phyloP scores from a whole-genome alignment of 2,113 vertebrate genomes.

The Prietella phreatophila region DNA sequence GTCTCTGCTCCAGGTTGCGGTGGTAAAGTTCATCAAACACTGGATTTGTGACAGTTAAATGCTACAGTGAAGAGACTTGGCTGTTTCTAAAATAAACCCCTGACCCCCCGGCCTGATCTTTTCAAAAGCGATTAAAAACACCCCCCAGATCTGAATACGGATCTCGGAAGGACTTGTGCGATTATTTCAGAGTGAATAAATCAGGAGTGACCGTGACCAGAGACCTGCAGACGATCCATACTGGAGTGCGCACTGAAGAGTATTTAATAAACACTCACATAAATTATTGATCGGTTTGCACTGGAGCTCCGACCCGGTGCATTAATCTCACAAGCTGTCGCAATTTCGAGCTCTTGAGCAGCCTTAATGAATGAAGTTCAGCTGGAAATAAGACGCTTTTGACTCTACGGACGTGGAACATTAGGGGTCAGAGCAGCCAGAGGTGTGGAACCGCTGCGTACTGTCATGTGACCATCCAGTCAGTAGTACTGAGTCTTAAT shows the following conservation, averaged over 20 bases:
- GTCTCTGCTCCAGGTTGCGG: background rate
- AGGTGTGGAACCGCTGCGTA: background rate
- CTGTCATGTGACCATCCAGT: background rate
- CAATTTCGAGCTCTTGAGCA: background rate
- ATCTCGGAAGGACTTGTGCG: background rate
- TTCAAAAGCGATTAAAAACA: background rate
- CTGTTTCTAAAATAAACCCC: conserved; percentile 14
- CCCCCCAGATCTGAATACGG: background rate
- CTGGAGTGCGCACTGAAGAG: conserved; percentile 24
- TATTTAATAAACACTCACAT: conserved; percentile 50
- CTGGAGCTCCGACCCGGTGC: conserved; percentile 24
- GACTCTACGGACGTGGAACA: background rate
- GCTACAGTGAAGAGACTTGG: conserved; percentile 4
- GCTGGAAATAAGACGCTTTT: conserved; percentile 1
- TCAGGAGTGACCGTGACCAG: conserved; percentile 23
- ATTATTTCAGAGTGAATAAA: conserved; percentile 47
- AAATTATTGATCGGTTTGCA: conserved; percentile 47
- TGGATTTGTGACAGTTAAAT: conserved; percentile 33
- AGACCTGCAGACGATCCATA: conserved; percentile 34
- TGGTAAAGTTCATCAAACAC: conserved; percentile 28
- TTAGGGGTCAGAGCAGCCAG: background rate
- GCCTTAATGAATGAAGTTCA: conserved; percentile 37
- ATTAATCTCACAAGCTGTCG: conserved; percentile 47
- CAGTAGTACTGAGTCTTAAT: too few relatives aligned
- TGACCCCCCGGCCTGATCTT: background rate